Conservation (phyloP, 2,797 vertebrate species). For the Alcedo atthis region DNA sequence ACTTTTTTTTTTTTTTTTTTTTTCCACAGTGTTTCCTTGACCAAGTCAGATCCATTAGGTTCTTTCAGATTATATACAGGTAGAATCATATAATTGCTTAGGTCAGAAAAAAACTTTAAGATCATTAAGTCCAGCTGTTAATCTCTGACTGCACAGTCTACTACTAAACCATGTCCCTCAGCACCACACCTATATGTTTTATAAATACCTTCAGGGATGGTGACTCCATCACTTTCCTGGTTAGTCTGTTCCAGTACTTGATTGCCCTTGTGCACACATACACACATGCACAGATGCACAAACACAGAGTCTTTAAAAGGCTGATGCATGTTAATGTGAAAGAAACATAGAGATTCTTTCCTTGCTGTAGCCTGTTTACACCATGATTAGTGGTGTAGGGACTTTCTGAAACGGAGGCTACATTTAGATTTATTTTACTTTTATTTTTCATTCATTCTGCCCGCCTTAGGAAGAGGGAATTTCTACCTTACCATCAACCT, state of each 20-base stretch:
- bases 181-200: background rate
- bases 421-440: background rate
- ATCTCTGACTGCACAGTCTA: background rate
- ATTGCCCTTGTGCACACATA: background rate
- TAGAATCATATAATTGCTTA: background rate
- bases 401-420: background rate
- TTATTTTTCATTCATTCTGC: background rate
- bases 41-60: background rate
- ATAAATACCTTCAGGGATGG: background rate
- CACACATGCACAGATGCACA: background rate
- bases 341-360: background rate
- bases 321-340: background rate
- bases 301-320: background rate
- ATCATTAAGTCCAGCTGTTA: background rate
- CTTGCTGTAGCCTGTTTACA: background rate
- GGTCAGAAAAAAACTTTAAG: background rate
- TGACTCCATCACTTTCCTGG: background rate
- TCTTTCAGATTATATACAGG: background rate
- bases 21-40: background rate
- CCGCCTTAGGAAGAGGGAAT: background rate
- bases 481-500: background rate
- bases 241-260: background rate
- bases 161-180: background rate
- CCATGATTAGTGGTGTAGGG: background rate
- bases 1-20: background rate